Evolutionary conservation across 1,140 invertebrate species (phyloP), one percentile per base, ranked within the genome.

Genomic region (Ephestia elutella): DNA sequence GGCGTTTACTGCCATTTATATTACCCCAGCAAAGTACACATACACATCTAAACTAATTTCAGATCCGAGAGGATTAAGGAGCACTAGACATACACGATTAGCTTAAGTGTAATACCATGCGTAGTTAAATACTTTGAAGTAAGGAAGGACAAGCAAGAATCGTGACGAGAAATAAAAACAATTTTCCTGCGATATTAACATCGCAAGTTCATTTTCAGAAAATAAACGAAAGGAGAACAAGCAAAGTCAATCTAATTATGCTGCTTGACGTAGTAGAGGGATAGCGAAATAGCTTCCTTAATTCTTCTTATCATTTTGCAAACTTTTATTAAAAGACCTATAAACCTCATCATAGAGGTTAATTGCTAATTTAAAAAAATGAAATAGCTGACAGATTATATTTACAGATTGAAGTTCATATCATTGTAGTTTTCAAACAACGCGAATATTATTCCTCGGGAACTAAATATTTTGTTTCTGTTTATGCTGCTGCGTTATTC

Each of bases 231-330:
- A 76, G 64, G 60, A 67, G 65, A 76, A 67, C 54, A 58, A 70
- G 59, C 68, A 68, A 71, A 68, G 66, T 67, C 66, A 69, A 80
- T 73, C 62, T 72, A 77, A 74, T 80, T 75, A 77, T 70, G 21
- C 21, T 66, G 77, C 77, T 77, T 73, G 72, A 73, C 65, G 65
- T 76, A 64, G 61, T 68, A 68, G 70, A 71, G 69, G 68, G 70
- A 68, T 64, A 70, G 70, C 71, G 66, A 74, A 80, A 80, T 78
- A 67, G 71, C 70, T 75, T 73, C 62, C 65, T 67, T 70, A 71
- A 72, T 65, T 73, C 65, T 68, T 54, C 57, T 71, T 68, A 62
- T 65, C 64, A 56, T 58, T 69, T 61, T 61, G 48, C 21, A 51
- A 64, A 63, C 35, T 66, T 60, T 48, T 59, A 64, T 64, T 64